These are phyloP conservation scores for Perccottus glenii DNA, from an alignment of 2,113 vertebrate species.

Conservation along the genomic window DNA sequence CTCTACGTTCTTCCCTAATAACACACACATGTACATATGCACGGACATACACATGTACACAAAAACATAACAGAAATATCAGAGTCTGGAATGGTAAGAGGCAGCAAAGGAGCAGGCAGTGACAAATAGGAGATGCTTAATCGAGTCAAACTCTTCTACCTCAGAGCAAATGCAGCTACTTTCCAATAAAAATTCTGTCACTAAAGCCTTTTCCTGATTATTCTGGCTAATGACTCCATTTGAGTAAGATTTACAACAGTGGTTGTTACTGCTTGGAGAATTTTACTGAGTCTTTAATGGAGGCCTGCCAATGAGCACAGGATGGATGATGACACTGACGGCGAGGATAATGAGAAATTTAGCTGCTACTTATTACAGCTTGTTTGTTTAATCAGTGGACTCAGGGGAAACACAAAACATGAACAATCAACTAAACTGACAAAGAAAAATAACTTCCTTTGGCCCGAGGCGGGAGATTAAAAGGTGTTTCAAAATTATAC, in stretches of 20 bases:
- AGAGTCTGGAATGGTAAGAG: constrained; percentile 16
- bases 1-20: constrained; percentile 76
- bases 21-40: constrained; percentile 21
- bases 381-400: constrained; percentile 43
- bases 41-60: constrained; percentile 3
- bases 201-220: constrained; percentile 3
- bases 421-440: constrained; percentile 4
- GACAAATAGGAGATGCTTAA: background rate
- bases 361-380: constrained; percentile 35
- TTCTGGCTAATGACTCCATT: constrained; percentile 22
- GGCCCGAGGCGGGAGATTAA: background rate
- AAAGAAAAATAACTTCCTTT: background rate
- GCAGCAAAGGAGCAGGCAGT: background rate
- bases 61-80: constrained; percentile 20
- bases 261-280: constrained; percentile 8
- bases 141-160: background rate
- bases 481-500: background rate
- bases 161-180: constrained; percentile 14
- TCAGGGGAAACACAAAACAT: constrained; percentile 12
- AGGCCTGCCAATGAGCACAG: constrained; percentile 33
- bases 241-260: constrained; percentile 20
- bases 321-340: constrained; percentile 35
- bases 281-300: constrained; percentile 18
- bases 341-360: constrained; percentile 31
- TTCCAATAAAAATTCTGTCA: background rate